Evolutionary conservation across 2,888 invertebrate species (phyloP).

Genomic region (Eugnorisma glareosa): DNA sequence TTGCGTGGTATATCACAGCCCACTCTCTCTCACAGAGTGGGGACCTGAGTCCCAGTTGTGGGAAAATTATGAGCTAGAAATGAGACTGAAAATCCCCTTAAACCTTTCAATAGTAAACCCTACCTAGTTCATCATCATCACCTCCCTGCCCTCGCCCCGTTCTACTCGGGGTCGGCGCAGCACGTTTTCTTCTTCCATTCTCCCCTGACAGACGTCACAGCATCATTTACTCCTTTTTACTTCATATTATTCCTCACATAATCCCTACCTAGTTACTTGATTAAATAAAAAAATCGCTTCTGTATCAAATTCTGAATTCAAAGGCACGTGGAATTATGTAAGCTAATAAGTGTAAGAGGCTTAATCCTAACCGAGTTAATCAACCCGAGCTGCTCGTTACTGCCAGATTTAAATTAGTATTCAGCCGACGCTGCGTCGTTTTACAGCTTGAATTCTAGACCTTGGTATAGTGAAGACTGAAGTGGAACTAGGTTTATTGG

Average conservation of each 20-base stretch:
- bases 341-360: conserved; percentile 41
- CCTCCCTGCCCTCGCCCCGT: too few relatives aligned
- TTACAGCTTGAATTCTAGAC: conserved; percentile 23
- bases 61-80: not conserved
- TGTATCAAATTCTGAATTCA: conserved; percentile 10
- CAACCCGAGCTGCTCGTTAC: conserved; percentile 31
- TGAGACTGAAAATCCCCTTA: not conserved
- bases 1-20: not conserved
- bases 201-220: too few relatives aligned
- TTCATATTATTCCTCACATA: too few relatives aligned
- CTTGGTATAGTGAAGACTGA: conserved; percentile 19
- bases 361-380: conserved; percentile 53
- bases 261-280: not conserved
- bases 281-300: conserved; percentile 13
- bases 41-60: not conserved
- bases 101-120: not conserved
- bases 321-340: conserved; percentile 30
- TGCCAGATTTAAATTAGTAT: conserved; percentile 56
- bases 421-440: conserved; percentile 28
- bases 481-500: conserved; percentile 30
- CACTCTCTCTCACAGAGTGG: not conserved
- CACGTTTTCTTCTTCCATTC: too few relatives aligned
- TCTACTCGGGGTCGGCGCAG: too few relatives aligned
- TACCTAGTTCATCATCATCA: not conserved
- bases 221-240: too few relatives aligned